These are phyloP conservation scores for Drosophila neutralis DNA, from an alignment of 2,888 invertebrate genomes.

Conservation along the genomic window DNA sequence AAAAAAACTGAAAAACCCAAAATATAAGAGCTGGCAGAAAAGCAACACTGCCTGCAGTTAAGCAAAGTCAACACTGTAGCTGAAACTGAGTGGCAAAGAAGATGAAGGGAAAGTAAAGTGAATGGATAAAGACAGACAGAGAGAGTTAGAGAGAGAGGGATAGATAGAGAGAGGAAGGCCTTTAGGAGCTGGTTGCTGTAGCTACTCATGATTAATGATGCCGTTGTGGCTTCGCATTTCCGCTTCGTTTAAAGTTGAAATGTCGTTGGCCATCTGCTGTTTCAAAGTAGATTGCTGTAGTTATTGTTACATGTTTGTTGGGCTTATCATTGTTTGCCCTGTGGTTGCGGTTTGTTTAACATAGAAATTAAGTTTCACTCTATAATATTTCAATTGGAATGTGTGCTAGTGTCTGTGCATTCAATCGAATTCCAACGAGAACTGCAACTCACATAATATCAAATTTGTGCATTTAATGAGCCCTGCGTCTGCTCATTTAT, in stretches of 20 bases:
- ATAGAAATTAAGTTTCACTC: conserved; percentile 61
- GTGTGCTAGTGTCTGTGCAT: background rate
- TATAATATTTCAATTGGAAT: conserved; percentile 40
- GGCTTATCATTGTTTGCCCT: conserved; percentile 54
- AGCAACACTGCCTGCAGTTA: conserved; percentile 35
- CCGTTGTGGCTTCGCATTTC: conserved; percentile 62
- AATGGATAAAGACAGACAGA: background rate
- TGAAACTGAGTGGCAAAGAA: conserved; percentile 22
- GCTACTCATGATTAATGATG: conserved; percentile 77
- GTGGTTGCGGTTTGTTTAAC: conserved; percentile 69
- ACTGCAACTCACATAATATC: conserved; percentile 14
- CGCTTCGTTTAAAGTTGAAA: conserved; percentile 79
- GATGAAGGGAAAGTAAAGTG: background rate
- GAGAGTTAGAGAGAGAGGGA: too few species aligned
- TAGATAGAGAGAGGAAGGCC: background rate
- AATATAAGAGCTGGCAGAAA: conserved; percentile 12
- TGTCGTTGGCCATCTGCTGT: conserved; percentile 56
- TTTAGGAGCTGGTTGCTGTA: conserved; percentile 20
- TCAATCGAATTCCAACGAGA: background rate
- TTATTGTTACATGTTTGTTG: conserved; percentile 23
- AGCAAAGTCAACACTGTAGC: conserved; percentile 50
- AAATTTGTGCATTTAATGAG: conserved; percentile 20
- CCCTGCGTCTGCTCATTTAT: background rate
- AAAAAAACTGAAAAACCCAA: background rate
- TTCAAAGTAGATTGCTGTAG: conserved; percentile 23